Evolutionary conservation across 2,113 vertebrate species (phyloP), one percentile per base, ranked within the genome.

Genomic region (Amphilophus citrinellus): DNA sequence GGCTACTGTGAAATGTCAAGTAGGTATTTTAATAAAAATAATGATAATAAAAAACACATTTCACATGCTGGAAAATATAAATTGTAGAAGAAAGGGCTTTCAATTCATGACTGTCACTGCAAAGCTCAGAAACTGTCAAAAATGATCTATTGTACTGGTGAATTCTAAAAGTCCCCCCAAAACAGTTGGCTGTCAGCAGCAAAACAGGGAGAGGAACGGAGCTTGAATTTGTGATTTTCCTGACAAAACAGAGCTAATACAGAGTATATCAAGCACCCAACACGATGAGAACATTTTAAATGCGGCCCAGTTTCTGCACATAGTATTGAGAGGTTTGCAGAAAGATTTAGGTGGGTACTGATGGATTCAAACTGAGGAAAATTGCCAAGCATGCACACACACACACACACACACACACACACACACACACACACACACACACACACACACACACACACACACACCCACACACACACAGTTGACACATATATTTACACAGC

Each of bases 1-100:
- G 68, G 76, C 80, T 59, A 24, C 68, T 63, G 20, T 66, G 27
- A 92, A 77, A 83, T 88, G 71, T 86, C 76, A 84, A 76, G 42
- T 53, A 83, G 71, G 39, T 79, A 58, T 61, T 85, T 85, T 75
- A 83, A 89, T 65, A 79, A 87, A 79, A 58, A 77, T 2, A 37
- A 10, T 39, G 9, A 39, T 39, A 39, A 39, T 39, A 56, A 24
- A 17, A 50, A 86, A 84, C 13, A 75, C 18, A 80, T 60, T 86
- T 58, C 30, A 73, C 66, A 77, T 77, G 60, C 47, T 35, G 10
- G n/a, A 30, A 62, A 59, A 83, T 62, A 35, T 30, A 65, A 27
- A 53, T 47, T 62, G 44, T 9, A 66, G 42, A 30, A 6, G 6
- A 76, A 62, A 58, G 58, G 66, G 10, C 24, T 32, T 73, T 10